phyloP scores from a whole-genome alignment of 2,797 vertebrate species.

The Sparus aurata region DNA sequence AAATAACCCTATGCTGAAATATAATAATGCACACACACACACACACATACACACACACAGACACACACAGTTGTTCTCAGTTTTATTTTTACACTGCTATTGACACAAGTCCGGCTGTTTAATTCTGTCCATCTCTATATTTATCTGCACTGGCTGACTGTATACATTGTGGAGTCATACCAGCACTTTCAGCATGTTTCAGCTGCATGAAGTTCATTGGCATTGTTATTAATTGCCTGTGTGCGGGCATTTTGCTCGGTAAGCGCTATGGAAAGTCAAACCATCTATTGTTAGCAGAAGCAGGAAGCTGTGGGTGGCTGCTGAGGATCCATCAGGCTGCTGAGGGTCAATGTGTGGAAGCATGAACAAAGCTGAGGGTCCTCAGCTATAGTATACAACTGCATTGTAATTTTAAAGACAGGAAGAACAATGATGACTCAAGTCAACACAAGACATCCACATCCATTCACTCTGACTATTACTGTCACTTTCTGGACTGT shows the following conservation, averaged over 20 bases:
- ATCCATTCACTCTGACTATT: not conserved
- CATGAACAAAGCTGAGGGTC: constrained; percentile 50
- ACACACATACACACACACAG: no score
- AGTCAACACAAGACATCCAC: constrained; percentile 14
- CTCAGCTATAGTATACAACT: constrained; percentile 5
- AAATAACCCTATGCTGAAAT: not conserved
- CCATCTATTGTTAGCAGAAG: constrained; percentile 70
- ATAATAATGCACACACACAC: no score
- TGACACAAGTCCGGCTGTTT: constrained; percentile 5
- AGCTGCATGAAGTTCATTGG: constrained; percentile 16
- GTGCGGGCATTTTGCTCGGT: constrained; percentile 66
- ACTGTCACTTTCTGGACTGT: not conserved
- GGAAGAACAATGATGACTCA: constrained; percentile 42
- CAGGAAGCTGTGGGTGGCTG: constrained; percentile 75
- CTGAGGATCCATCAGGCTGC: constrained; percentile 40
- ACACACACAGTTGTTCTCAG: not conserved
- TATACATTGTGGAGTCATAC: not conserved
- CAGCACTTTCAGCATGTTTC: constrained; percentile 18
- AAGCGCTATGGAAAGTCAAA: constrained; percentile 53
- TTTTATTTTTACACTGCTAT: constrained; percentile 1
- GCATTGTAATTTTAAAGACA: constrained; percentile 17
- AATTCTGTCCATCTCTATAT: constrained; percentile 35
- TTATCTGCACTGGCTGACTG: constrained; percentile 20
- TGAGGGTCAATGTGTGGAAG: constrained; percentile 64
- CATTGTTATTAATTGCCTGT: constrained; percentile 59